Conservation (phyloP, 2,797 vertebrate genomes). For the Muraenolepis orangiensis region DNA sequence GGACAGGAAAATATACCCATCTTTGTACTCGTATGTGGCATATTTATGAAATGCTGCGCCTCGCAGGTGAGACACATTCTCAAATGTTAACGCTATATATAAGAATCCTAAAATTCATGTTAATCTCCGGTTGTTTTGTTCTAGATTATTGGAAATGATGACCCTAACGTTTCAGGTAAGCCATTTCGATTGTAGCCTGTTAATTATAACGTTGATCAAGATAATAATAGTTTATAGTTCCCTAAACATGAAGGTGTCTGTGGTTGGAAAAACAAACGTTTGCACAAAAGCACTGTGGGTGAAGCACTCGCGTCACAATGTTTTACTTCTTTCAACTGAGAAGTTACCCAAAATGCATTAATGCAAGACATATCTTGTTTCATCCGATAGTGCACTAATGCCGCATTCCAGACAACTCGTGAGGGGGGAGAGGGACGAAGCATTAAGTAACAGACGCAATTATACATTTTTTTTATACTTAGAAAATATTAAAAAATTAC, state of each 20-base stretch:
- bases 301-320: neutral
- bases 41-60: constrained; percentile 15
- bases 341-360: neutral
- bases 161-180: constrained; percentile 54
- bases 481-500: too few species aligned
- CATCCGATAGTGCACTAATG: too few species aligned
- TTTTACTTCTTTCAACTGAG: neutral
- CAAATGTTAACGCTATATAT: neutral
- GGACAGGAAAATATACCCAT: constrained; percentile 2
- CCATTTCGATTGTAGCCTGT: neutral
- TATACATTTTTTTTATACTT: too few species aligned
- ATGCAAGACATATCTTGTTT: neutral
- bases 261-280: neutral
- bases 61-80: constrained; percentile 38
- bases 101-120: neutral
- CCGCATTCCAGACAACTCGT: too few species aligned
- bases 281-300: too few species aligned
- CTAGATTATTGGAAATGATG: constrained; percentile 41
- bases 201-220: neutral
- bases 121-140: neutral
- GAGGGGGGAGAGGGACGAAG: too few species aligned
- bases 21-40: constrained; percentile 33
- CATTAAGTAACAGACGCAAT: too few species aligned
- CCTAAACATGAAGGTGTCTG: neutral
- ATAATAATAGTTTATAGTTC: too few species aligned